Evolutionary conservation across 2,797 vertebrate genomes (phyloP), one percentile per base, ranked within the genome.

Genomic region (Hypotaenidia okinawae): DNA sequence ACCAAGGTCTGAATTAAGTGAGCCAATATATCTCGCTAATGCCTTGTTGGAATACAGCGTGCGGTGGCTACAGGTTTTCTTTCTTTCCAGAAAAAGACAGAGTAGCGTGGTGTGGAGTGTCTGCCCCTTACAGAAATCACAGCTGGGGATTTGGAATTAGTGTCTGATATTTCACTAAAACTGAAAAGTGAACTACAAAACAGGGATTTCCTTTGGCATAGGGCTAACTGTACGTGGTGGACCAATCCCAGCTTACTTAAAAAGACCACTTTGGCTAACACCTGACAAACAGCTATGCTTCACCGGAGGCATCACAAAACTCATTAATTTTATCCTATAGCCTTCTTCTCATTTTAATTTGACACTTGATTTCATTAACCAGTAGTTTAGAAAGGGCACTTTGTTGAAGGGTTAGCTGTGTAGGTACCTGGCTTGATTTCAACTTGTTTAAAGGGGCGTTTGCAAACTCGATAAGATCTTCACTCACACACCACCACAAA

Each of bases 1-100:
- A 81, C 81, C 66, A 61, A 78, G 23, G 33, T 81, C 80, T 86
- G 80, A 86, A 81, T 81, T 86, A 94, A 87, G 77, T 62, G 19
- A 91, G 55, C 54, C n/a, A 23, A 28, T 68, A 32, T 55, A 49
- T 90, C 76, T 80, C 61, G 67, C 43, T 57, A 88, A 82, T 47
- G 19, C 30, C 10, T 69, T 76, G 25, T n/a, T 88, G 77, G 19
- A 84, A 72, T 59, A 86, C 13, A 16, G 33, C 28, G 10, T 15
- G 21, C 8, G 1, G 75, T 35, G 39, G 47, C 30, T 93, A n/a
- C 43, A 72, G 85, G 55, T 76, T 47, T 27, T 67, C 55, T 59
- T 76, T 64, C 61, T 80, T 54, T 58, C 30, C 27, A 69, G 62
- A 68, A 70, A 33, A 58, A 51, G 30, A 7, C 55, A 32, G 54